Base-by-base conservation (phyloP, 1,140 invertebrate genomes). In the Diachasmimorpha longicaudata region DNA sequence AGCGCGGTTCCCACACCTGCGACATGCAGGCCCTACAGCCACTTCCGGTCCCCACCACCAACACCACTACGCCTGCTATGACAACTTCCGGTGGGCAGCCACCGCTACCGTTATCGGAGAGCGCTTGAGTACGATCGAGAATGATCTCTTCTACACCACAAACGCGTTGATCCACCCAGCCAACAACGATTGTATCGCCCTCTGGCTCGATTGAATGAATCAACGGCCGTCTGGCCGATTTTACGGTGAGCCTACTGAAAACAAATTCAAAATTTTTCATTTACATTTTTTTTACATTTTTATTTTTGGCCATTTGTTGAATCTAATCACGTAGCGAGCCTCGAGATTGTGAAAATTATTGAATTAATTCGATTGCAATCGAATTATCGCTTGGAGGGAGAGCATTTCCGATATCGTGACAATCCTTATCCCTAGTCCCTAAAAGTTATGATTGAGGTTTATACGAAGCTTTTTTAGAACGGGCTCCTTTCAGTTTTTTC, bases 21-120 rank as follows among this genome's bases (percentile, higher is more conserved):
- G 88, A 89, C 85, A 89, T 89, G 88, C 88, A 89, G 87, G 86
- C 85, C 82, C 84, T 89, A 81, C 86, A 86, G 85, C 86, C 88
- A 85, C 87, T 89, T 87, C 85, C 88, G 85, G 85, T 86, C 77
- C 85, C 86, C 74, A 85, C 79, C 66, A 85, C 81, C 81, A 86
- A 83, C 82, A 83, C 80, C 63, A 81, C 78, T 72, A 84, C 83
- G 85, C 81, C 87, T 84, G 86, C 83, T 79, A 86, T 87, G 84
- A 85, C 85, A 84, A 87, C 86, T 86, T 86, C 87, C 81, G 86
- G 84, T 85, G 86, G 84, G 36, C 86, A 86, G 82, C 82, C 85
- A 85, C 85, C 85, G 78, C 84, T 83, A 81, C 81, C 85, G 80
- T 79, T 87, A 82, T 85, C 87, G 83, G 88, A 89, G 86, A 87